Conservation (phyloP, 1,140 invertebrate genomes). For the Oncopodura yosiiana region DNA sequence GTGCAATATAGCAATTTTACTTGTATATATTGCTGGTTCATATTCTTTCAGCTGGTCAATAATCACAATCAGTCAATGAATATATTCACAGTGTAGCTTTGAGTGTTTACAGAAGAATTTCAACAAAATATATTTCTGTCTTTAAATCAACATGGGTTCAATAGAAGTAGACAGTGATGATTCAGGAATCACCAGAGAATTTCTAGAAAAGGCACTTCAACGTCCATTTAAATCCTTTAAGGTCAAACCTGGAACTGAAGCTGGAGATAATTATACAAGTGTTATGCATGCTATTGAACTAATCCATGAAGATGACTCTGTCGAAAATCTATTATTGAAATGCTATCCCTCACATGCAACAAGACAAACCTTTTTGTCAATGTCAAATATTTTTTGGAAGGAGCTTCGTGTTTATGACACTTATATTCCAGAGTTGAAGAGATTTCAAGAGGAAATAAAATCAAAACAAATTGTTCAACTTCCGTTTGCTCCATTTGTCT, state of each 20-base stretch:
- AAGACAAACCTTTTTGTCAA: conserved; percentile 16
- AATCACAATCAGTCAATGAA: too few species aligned
- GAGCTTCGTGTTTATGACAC: conserved; percentile 19
- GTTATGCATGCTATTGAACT: conserved; percentile 39
- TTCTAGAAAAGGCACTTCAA: conserved; percentile 12
- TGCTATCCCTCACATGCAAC: conserved; percentile 20
- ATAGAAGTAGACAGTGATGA: too few species aligned
- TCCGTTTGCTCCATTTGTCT: background rate
- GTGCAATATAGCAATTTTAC: too few species aligned
- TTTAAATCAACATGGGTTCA: too few species aligned
- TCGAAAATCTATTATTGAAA: conserved; percentile 16
- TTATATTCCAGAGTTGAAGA: conserved; percentile 10
- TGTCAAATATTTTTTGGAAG: conserved; percentile 21
- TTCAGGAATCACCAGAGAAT: conserved; percentile 10
- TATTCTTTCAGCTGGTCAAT: too few species aligned
- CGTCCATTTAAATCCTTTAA: conserved; percentile 36
- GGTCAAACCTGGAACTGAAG: conserved; percentile 39
- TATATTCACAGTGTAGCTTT: too few species aligned
- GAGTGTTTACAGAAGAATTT: too few species aligned
- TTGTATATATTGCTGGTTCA: too few species aligned
- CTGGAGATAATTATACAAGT: conserved; percentile 45
- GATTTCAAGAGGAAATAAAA: conserved; percentile 7
- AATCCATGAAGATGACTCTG: background rate
- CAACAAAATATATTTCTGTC: too few species aligned
- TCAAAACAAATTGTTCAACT: background rate